Evolutionary conservation across 2,797 vertebrate species (phyloP).

Genomic region (Enteromius afrohamiltoni): DNA sequence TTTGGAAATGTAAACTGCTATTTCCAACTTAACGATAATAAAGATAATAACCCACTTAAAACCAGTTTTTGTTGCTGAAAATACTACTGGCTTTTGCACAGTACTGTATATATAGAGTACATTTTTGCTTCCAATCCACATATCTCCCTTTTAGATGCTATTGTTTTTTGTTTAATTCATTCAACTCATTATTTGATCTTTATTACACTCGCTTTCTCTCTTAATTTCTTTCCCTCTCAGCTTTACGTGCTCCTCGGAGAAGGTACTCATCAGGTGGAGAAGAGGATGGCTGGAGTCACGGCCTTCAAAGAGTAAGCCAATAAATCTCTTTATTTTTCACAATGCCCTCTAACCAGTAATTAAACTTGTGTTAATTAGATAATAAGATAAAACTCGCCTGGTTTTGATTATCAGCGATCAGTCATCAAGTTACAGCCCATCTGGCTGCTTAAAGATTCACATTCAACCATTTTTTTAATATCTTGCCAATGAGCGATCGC

Average conservation of each 20-base stretch:
- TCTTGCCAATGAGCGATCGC: neutral
- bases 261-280: constrained; percentile 95
- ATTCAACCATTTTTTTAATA: neutral
- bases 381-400: neutral
- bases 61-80: too few relatives aligned
- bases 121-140: neutral
- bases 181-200: neutral
- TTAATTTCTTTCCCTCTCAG: constrained; percentile 36
- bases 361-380: neutral
- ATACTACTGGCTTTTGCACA: too few relatives aligned
- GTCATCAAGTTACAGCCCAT: neutral
- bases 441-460: neutral
- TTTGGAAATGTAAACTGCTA: too few relatives aligned
- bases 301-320: constrained; percentile 88
- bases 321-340: constrained; percentile 17
- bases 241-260: constrained; percentile 68
- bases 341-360: constrained; percentile 7
- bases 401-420: constrained; percentile 12
- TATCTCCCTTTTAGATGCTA: neutral
- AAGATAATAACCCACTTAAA: too few relatives aligned
- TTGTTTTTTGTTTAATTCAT: constrained; percentile 14
- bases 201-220: constrained; percentile 55
- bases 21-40: too few relatives aligned
- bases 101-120: neutral
- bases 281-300: constrained; percentile 91